Conservation (phyloP, 2,888 invertebrate species). For the Eupithecia centaureata region DNA sequence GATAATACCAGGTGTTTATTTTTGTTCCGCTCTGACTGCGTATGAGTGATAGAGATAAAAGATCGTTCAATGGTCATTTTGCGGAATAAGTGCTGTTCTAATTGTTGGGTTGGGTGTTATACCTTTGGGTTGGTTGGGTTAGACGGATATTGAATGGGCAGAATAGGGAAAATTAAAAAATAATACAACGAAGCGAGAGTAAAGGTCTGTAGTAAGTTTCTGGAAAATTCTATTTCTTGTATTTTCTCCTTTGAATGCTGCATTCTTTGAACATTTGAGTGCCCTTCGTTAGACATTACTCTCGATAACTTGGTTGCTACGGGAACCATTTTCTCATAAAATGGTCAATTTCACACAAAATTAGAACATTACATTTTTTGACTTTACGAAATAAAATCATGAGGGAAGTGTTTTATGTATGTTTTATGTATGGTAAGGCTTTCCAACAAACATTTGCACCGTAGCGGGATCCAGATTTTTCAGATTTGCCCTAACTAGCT, state of each 20-base stretch:
- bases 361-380: no score
- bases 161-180: constrained; percentile 17
- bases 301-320: background rate
- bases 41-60: constrained; percentile 33
- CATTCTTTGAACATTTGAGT: background rate
- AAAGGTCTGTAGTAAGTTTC: background rate
- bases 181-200: background rate
- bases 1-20: constrained; percentile 35
- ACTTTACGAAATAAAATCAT: no score
- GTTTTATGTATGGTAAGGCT: no score
- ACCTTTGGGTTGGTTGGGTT: constrained; percentile 14
- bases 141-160: constrained; percentile 17
- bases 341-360: background rate
- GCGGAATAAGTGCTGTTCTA: constrained; percentile 17
- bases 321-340: background rate
- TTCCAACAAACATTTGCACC: no score
- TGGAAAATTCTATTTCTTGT: background rate
- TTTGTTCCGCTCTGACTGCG: constrained; percentile 37
- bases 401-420: no score
- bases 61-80: constrained; percentile 29
- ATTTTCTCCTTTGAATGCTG: background rate
- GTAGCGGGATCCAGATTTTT: no score
- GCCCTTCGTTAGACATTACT: background rate
- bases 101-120: constrained; percentile 18
- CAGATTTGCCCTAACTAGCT: no score